phyloP scores from a whole-genome alignment of 2,113 vertebrate species.

The Etheostoma spectabile region DNA sequence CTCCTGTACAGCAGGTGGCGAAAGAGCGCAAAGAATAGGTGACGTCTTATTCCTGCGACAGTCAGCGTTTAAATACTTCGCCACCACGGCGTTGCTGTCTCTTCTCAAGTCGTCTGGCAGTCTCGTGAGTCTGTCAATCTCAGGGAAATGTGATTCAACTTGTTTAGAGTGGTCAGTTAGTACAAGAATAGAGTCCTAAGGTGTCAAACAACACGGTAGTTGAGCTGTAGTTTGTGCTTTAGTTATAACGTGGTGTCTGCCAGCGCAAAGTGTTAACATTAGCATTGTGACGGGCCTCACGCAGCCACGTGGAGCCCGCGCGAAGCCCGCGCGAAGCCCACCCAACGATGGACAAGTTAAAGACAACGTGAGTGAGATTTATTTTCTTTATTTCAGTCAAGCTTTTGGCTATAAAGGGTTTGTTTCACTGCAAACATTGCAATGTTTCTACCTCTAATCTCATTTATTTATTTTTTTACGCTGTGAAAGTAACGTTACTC shows the following conservation, averaged over 20 bases:
- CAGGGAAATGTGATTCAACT: rapidly evolving
- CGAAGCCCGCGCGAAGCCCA: not conserved
- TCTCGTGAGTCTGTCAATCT: rapidly evolving
- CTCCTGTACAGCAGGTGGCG: slow-evolving; percentile 30
- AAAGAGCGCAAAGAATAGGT: not conserved
- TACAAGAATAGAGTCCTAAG: rapidly evolving
- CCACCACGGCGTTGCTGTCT: rapidly evolving
- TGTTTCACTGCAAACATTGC: too few relatives aligned
- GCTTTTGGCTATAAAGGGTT: too few relatives aligned
- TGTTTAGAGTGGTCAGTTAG: rapidly evolving
- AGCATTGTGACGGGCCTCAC: not conserved
- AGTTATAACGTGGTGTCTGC: not conserved
- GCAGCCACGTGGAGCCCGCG: slow-evolving; percentile 51
- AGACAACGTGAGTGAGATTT: not conserved
- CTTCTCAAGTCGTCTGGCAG: not conserved
- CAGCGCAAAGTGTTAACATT: not conserved
- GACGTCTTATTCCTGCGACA: slow-evolving; percentile 52
- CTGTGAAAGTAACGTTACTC: too few relatives aligned
- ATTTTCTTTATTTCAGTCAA: too few relatives aligned
- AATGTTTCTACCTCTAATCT: too few relatives aligned
- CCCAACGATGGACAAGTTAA: not conserved
- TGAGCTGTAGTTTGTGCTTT: rapidly evolving
- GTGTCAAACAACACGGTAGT: rapidly evolving
- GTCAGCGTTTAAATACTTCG: not conserved
- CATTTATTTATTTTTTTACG: too few relatives aligned